Base-by-base conservation (phyloP, 1,140 invertebrate genomes). In the Diploscapter pachys region DNA sequence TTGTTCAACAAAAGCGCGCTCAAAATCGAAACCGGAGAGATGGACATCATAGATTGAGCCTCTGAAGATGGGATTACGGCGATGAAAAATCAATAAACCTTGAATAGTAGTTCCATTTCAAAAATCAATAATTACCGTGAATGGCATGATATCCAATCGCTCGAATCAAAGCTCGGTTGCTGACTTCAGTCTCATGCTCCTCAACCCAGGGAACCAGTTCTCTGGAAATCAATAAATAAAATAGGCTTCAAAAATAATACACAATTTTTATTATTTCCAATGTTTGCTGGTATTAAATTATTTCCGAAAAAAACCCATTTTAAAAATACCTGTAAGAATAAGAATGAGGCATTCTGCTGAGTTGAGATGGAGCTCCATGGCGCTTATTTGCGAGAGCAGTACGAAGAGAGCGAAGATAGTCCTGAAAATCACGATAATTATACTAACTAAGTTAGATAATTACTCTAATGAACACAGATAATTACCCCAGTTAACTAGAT, bases 111-210 rank as follows among this genome's bases (percentile, higher is more conserved):
- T 31, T 31, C 31, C 31, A 31, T 31, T 31, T 31, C 31, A 31
- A 31, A 31, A 31, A 31, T 31, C 31, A 31, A 31, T 31, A 31
- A 5, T 3, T 68, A 78, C 77, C 75, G 50, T 72, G 70, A 48
- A 78, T 65, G 54, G 73, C 64, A 69, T 78, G 77, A 55, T 64
- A 77, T 68, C 77, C 77, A n/a, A 78, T 78, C 8, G 75, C 77
- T 31, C 77, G 68, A 49, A 78, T 77, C 31, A 78, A 71, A 9
- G 77, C 68, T 51, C 73, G 59, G 56, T 74, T 75, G 56, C 77
- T 71, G 9, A 76, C 55, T 13, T 61, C 59, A 8, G 66, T 52
- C n/a, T 55, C 59, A n/a, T 69, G 63, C 48, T 62, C 68, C 3
- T 69, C 52, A 50, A 76, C 69, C 77, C 77, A 78, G 3, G 77